phyloP scores from a whole-genome alignment of 2,888 invertebrate species.

The Meandrusa payeni region DNA sequence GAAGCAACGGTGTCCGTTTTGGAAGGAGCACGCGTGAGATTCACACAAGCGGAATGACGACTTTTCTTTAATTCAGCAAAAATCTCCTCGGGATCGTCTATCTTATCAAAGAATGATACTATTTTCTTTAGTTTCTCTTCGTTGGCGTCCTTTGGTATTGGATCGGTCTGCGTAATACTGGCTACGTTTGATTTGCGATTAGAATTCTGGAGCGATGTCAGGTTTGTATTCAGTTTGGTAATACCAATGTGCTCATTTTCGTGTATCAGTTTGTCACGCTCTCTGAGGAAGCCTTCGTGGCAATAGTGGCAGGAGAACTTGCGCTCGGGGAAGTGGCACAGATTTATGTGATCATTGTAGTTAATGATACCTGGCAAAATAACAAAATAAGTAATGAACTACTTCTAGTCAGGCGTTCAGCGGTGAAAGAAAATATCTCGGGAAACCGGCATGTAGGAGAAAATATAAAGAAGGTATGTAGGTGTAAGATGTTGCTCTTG shows the following conservation, averaged over 20 bases:
- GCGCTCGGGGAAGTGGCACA: slow-evolving; percentile 59
- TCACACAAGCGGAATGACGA: slow-evolving; percentile 43
- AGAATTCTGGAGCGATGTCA: slow-evolving; percentile 24
- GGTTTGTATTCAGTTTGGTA: slow-evolving; percentile 38
- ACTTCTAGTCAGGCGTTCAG: too few relatives aligned
- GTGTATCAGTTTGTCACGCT: slow-evolving; percentile 50
- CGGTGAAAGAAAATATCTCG: too few relatives aligned
- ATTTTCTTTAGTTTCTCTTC: slow-evolving; percentile 69
- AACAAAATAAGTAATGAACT: background rate
- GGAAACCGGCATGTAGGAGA: too few relatives aligned
- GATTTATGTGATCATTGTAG: slow-evolving; percentile 69
- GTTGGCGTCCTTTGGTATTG: slow-evolving; percentile 42
- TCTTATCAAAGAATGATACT: slow-evolving; percentile 68
- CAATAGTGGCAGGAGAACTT: slow-evolving; percentile 62
- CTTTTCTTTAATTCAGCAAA: slow-evolving; percentile 47
- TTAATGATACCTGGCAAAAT: slow-evolving; percentile 64
- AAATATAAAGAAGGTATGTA: too few relatives aligned
- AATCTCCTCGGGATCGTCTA: slow-evolving; percentile 48
- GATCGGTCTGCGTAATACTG: slow-evolving; percentile 57
- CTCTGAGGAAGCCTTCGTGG: slow-evolving; percentile 62
- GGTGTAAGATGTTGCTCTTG: too few relatives aligned
- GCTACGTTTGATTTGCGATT: slow-evolving; percentile 36
- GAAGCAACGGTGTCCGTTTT: slow-evolving; percentile 29
- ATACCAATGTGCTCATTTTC: slow-evolving; percentile 69
- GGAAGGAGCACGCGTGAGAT: slow-evolving; percentile 28